Percentiles rank a stretch among this genome's conserved stretches.
phyloP scores from a whole-genome alignment of 2,797 vertebrate genomes.

The Danio tinwini region DNA sequence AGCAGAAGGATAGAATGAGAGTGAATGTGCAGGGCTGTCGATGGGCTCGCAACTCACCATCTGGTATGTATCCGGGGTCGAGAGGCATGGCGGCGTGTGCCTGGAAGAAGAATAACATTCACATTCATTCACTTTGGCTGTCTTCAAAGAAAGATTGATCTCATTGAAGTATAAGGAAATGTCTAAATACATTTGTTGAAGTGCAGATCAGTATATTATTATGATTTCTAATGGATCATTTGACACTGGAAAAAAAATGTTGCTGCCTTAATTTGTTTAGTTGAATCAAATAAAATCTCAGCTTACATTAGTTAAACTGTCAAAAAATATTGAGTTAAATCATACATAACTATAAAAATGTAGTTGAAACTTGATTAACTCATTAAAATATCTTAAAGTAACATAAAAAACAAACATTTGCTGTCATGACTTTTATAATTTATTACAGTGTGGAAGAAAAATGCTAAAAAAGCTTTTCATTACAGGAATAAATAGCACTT shows the following conservation, averaged over 20 bases:
- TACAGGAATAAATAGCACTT: not conserved
- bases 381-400: too few relatives aligned
- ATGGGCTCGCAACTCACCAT: conserved; percentile 68
- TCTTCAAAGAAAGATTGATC: not conserved
- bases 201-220: not conserved
- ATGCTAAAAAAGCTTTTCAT: not conserved
- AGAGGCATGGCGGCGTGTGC: conserved; percentile 70
- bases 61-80: conserved; percentile 72
- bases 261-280: too few relatives aligned
- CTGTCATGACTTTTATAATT: too few relatives aligned
- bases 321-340: too few relatives aligned
- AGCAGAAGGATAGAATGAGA: conserved; percentile 1
- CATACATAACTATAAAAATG: too few relatives aligned
- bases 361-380: too few relatives aligned
- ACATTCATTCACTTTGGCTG: not conserved
- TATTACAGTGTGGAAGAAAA: not conserved
- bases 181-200: not conserved
- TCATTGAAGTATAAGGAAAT: not conserved
- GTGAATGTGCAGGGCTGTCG: not conserved
- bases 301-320: too few relatives aligned
- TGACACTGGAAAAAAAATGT: not conserved
- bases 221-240: not conserved
- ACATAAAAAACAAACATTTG: too few relatives aligned
- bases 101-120: conserved; percentile 55
- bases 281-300: too few relatives aligned